These are phyloP conservation scores for Drosophila algonquin DNA, from an alignment of 2,888 invertebrate species.

Conservation along the genomic window DNA sequence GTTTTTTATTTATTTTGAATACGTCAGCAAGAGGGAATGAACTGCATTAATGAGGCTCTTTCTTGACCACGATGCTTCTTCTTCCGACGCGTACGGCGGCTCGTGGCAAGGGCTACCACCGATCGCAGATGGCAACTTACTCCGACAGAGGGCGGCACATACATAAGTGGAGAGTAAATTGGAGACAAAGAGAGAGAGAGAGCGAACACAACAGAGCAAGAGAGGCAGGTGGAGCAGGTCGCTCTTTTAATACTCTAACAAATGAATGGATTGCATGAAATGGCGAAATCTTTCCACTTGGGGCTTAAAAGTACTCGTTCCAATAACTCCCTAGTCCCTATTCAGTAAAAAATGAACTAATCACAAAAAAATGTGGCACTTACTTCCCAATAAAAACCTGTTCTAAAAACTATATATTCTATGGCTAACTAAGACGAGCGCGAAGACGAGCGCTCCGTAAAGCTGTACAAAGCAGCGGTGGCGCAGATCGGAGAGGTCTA, in stretches of 20 bases:
- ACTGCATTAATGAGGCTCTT: conserved; percentile 16
- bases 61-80: background rate
- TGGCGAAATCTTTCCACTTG: too few species aligned
- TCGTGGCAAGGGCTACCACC: conserved; percentile 10
- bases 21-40: conserved; percentile 53
- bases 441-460: too few species aligned
- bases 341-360: too few species aligned
- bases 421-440: too few species aligned
- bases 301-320: too few species aligned
- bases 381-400: too few species aligned
- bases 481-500: too few species aligned
- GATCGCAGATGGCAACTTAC: conserved; percentile 38
- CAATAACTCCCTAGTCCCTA: too few species aligned
- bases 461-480: too few species aligned
- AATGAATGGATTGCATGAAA: background rate
- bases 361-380: too few species aligned
- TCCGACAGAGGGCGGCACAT: background rate
- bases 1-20: conserved; percentile 16
- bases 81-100: conserved; percentile 8
- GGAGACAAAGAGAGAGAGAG: background rate
- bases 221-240: background rate
- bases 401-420: too few species aligned
- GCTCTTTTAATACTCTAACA: background rate
- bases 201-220: background rate
- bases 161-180: background rate